Percentiles rank a stretch among this genome's conserved stretches.
These are phyloP conservation scores for Podarcis siculus DNA, from an alignment of 2,797 vertebrate species.

Conservation along the genomic window DNA sequence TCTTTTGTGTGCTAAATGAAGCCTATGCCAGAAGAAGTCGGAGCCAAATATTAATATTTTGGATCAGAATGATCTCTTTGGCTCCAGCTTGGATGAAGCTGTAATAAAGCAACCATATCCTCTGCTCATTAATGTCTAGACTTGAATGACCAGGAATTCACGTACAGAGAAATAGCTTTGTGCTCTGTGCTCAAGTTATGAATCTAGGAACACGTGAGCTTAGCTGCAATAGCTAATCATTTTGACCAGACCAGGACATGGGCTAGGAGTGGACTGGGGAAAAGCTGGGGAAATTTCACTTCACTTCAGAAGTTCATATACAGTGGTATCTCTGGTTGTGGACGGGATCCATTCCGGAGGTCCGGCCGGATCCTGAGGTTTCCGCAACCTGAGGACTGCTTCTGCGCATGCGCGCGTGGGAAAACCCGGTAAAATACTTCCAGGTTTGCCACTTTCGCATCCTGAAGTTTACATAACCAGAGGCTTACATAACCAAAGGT, in stretches of 20 bases:
- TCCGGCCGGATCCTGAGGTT: too few species aligned
- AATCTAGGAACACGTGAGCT: neutral
- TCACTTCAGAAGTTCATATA: neutral
- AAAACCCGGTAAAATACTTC: too few species aligned
- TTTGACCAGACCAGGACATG: neutral
- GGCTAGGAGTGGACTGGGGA: neutral
- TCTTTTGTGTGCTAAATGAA: conserved; percentile 64
- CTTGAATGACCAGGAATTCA: conserved; percentile 38
- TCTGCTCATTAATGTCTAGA: conserved; percentile 36
- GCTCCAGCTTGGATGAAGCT: conserved; percentile 53
- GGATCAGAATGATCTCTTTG: conserved; percentile 54
- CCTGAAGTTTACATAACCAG: too few species aligned
- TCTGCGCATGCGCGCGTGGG: rapidly evolving
- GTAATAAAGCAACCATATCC: conserved; percentile 38
- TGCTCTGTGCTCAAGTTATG: neutral
- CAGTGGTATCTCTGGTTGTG: too few species aligned
- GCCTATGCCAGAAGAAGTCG: conserved; percentile 58
- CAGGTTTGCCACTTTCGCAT: too few species aligned
- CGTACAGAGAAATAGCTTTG: conserved; percentile 44
- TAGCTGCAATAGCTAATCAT: neutral
- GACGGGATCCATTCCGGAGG: too few species aligned
- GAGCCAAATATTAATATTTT: conserved; percentile 52
- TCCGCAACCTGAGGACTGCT: too few species aligned
- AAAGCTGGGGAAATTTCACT: too few species aligned
- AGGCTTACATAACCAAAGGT: too few species aligned